Conservation (phyloP, 1,140 invertebrate genomes). For the Papilio polyxenes region DNA sequence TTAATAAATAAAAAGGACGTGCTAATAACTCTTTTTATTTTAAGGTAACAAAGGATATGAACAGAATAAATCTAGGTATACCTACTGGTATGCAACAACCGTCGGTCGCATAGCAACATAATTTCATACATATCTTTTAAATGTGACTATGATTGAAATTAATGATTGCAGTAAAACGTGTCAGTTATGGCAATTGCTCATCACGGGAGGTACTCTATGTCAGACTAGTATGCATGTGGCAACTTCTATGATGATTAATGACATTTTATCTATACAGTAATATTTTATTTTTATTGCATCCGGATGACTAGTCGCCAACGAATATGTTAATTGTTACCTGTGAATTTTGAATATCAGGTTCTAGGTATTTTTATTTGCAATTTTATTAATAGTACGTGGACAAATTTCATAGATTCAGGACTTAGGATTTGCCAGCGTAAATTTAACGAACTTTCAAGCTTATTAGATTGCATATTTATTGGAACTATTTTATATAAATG, state of each 20-base stretch:
- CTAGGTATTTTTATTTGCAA: background rate
- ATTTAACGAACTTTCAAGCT: background rate
- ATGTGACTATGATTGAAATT: background rate
- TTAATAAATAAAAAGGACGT: too few species aligned
- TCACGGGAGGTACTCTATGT: background rate
- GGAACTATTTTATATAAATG: too few species aligned
- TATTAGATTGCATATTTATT: background rate
- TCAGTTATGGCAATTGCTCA: slow-evolving; percentile 22
- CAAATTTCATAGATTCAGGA: background rate
- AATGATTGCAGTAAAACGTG: background rate
- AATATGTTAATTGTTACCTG: background rate
- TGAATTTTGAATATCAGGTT: background rate
- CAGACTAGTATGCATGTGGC: background rate
- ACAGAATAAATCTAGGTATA: too few species aligned
- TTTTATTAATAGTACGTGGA: background rate
- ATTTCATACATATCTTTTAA: background rate
- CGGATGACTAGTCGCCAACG: slow-evolving; percentile 2
- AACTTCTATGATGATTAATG: background rate
- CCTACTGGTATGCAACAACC: background rate
- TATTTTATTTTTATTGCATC: slow-evolving; percentile 12
- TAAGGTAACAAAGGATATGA: too few species aligned
- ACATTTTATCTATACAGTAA: background rate
- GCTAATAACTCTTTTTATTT: too few species aligned
- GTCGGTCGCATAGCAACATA: background rate
- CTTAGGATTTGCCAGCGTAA: background rate